Conservation (phyloP, 1,140 invertebrate species). For the Metaphire vulgaris region DNA sequence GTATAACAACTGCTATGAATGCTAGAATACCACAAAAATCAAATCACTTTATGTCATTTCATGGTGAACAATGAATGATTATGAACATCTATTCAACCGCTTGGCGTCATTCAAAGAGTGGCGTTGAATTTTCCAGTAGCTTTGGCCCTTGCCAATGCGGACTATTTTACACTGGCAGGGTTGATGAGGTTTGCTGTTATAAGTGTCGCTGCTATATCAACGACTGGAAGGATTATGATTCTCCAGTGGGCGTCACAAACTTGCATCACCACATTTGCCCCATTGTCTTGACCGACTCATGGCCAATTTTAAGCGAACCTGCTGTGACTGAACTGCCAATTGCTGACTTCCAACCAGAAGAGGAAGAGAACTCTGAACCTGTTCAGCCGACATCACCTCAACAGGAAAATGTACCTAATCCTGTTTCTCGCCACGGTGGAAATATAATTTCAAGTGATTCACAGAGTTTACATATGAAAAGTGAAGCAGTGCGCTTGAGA, state of each 20-base stretch:
- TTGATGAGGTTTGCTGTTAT: not conserved
- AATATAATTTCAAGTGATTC: no score
- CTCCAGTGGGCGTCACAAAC: not conserved
- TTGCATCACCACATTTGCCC: not conserved
- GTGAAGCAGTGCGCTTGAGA: not conserved
- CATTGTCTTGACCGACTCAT: not conserved
- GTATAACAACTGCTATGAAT: no score
- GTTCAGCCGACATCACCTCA: no score
- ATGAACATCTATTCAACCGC: not conserved
- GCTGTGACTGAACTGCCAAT: no score
- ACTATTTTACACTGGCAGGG: not conserved
- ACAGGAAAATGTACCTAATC: no score
- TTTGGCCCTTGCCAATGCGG: not conserved
- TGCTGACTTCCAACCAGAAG: no score
- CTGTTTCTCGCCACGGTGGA: no score
- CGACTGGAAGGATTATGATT: not conserved
- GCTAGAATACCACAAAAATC: no score
- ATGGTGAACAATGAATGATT: not conserved
- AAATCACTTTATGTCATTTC: no score
- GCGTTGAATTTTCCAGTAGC: not conserved
- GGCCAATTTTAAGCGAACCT: not conserved
- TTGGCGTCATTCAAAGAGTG: not conserved
- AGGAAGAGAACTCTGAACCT: no score
- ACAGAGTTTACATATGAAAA: not conserved
- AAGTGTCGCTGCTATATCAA: not conserved